Evolutionary conservation across 2,113 vertebrate species (phyloP).

Genomic region (Brevimyrus niger): DNA sequence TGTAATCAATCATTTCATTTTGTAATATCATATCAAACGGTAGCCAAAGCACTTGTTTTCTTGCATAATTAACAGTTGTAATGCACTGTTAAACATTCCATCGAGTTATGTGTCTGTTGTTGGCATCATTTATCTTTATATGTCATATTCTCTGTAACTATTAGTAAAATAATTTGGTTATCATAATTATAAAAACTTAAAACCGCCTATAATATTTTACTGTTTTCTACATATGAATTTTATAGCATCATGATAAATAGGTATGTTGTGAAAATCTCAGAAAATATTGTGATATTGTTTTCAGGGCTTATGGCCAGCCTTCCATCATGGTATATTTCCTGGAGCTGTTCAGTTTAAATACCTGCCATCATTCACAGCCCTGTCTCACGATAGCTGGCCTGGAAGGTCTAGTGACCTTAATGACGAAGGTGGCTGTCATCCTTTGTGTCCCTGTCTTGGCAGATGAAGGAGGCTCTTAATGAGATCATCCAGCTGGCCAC

Average conservation of each 20-base stretch:
- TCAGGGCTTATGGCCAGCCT: not conserved
- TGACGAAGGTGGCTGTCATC: not conserved
- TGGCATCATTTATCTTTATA: not conserved
- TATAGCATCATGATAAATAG: not conserved
- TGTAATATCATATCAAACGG: not conserved
- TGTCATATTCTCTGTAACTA: not conserved
- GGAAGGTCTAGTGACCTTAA: not conserved
- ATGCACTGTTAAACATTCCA: not conserved
- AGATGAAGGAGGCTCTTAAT: conserved; percentile 94
- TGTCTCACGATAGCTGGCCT: not conserved
- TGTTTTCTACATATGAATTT: not conserved
- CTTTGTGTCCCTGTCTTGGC: not conserved
- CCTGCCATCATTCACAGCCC: not conserved
- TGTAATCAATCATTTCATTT: not conserved
- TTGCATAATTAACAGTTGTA: not conserved
- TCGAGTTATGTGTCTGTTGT: not conserved
- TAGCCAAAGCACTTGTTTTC: not conserved
- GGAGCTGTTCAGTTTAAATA: not conserved
- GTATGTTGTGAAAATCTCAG: not conserved
- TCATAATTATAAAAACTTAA: not conserved
- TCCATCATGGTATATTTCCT: not conserved
- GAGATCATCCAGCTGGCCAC: conserved; percentile 94
- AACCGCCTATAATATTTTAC: not conserved
- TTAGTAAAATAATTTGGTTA: not conserved
- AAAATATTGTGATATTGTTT: not conserved